Evolutionary conservation across 2,888 invertebrate genomes (phyloP).

Genomic region (Corythucha ciliata): DNA sequence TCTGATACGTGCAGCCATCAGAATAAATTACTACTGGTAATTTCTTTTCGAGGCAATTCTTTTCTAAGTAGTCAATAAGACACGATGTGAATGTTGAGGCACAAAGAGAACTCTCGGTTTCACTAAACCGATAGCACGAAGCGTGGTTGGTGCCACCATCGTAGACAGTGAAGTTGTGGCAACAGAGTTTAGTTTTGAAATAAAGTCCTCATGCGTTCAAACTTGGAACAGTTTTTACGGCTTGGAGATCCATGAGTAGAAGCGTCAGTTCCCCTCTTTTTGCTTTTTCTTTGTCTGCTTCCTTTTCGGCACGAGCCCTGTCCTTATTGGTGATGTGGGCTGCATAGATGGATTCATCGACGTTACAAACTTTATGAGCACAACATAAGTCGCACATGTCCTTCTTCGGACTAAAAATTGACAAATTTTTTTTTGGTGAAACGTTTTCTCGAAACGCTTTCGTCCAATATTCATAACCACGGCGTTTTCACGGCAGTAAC

Average conservation of each 20-base stretch:
- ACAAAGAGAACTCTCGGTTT: neutral
- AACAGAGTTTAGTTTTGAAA: conserved; percentile 3
- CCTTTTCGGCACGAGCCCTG: conserved; percentile 26
- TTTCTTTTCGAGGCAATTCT: neutral
- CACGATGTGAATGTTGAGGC: conserved; percentile 1
- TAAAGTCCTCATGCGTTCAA: neutral
- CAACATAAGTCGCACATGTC: conserved; percentile 29
- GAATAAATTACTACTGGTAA: conserved; percentile 5
- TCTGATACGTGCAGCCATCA: conserved; percentile 8
- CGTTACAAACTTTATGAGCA: conserved; percentile 18
- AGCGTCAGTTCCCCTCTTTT: no score
- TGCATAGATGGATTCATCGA: conserved; percentile 23
- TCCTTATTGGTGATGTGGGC: conserved; percentile 24
- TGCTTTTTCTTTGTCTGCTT: conserved; percentile 7
- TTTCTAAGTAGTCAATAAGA: neutral
- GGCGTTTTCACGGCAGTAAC: no score
- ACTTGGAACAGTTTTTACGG: neutral
- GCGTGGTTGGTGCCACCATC: neutral
- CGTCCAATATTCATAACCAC: no score
- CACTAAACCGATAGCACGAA: conserved; percentile 4
- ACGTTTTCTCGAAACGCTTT: no score
- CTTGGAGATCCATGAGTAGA: neutral
- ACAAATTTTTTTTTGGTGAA: conserved; percentile 1
- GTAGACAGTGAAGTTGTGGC: conserved; percentile 1
- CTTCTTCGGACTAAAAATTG: conserved; percentile 26